Percentiles rank a stretch among this genome's conserved stretches.
Conservation (phyloP, 2,888 invertebrate species). For the Stenurella melanura region DNA sequence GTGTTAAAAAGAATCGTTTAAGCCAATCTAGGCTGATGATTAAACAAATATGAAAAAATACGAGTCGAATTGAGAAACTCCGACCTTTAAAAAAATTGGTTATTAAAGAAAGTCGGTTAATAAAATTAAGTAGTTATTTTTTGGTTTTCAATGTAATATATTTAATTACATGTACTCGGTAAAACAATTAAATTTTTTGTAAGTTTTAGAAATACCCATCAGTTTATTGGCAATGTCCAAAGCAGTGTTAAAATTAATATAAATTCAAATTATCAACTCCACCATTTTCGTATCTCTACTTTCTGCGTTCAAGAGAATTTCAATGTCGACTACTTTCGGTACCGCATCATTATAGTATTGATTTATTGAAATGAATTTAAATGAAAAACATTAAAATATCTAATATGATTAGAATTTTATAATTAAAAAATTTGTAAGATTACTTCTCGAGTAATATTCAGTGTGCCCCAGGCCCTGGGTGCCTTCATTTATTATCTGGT, state of each 20-base stretch:
- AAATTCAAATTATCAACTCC: neutral
- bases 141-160: too few relatives aligned
- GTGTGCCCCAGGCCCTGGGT: neutral
- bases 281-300: neutral
- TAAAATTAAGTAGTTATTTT: too few relatives aligned
- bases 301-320: conserved; percentile 1
- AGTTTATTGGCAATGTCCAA: too few relatives aligned
- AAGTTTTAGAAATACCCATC: too few relatives aligned
- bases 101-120: too few relatives aligned
- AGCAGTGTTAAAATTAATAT: neutral
- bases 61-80: too few relatives aligned
- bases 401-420: neutral
- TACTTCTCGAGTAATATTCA: neutral
- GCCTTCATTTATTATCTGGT: neutral
- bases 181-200: too few relatives aligned
- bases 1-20: too few relatives aligned
- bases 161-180: too few relatives aligned
- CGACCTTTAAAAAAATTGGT: too few relatives aligned
- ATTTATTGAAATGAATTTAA: conserved; percentile 9
- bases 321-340: conserved; percentile 18
- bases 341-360: neutral
- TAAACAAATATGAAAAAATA: too few relatives aligned
- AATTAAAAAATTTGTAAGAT: neutral
- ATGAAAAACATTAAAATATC: neutral
- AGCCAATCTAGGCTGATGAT: too few relatives aligned